These are phyloP conservation scores for Ips nitidus DNA, from an alignment of 1,140 invertebrate genomes.

Conservation along the genomic window DNA sequence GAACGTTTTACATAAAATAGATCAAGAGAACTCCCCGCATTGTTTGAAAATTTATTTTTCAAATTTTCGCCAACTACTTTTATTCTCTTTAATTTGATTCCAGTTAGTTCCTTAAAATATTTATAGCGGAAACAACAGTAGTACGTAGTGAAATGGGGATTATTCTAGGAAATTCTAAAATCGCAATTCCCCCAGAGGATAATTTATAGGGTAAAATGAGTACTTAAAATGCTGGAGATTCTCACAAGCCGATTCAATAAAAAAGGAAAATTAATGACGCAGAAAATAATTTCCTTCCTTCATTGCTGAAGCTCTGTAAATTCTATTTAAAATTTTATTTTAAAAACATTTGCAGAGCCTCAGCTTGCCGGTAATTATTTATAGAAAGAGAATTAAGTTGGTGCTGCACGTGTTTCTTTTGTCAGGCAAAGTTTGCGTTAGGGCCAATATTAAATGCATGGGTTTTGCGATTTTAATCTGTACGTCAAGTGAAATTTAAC, in stretches of 20 bases:
- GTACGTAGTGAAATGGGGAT: too few relatives aligned
- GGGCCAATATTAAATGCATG: neutral
- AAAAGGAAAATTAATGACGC: conserved; percentile 2
- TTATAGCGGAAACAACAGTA: too few relatives aligned
- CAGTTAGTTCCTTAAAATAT: too few relatives aligned
- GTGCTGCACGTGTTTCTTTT: conserved; percentile 2
- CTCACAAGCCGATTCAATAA: conserved; percentile 1
- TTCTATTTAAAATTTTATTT: conserved; percentile 1
- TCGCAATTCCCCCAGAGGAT: neutral
- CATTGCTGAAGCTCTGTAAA: conserved; percentile 1
- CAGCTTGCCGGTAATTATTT: conserved; percentile 1
- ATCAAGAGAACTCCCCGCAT: too few relatives aligned
- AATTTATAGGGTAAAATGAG: neutral
- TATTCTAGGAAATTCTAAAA: neutral
- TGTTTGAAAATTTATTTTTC: too few relatives aligned
- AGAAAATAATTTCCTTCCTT: conserved; percentile 3
- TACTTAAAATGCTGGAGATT: conserved; percentile 5
- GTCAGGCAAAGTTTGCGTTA: neutral
- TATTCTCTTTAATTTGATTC: too few relatives aligned
- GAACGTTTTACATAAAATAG: too few relatives aligned
- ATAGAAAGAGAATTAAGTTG: conserved; percentile 1
- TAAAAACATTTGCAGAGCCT: conserved; percentile 1
- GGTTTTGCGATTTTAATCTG: conserved; percentile 1
- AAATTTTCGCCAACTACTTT: too few relatives aligned
- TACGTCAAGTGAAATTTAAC: neutral